Percentiles rank a stretch among this genome's conserved stretches.
Evolutionary conservation across 2,888 invertebrate species (phyloP).

Genomic region (Clusia tigrina): DNA sequence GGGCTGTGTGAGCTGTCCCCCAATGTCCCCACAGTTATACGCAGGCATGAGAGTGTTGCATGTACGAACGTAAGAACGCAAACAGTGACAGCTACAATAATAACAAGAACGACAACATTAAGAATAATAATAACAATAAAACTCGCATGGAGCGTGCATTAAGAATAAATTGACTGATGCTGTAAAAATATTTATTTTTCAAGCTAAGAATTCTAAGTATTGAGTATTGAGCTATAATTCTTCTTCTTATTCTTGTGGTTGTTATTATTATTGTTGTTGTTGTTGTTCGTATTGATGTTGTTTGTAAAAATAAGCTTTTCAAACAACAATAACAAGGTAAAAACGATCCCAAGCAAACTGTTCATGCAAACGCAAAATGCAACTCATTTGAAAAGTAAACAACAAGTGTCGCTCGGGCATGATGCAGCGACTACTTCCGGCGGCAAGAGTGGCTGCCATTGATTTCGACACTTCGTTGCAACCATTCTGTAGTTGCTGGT

Average conservation of each 20-base stretch:
- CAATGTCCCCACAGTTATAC: no score
- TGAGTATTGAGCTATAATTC: no score
- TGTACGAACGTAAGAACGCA: not conserved
- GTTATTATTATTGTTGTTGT: constrained; percentile 26
- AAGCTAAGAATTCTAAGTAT: constrained; percentile 61
- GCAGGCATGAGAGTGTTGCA: not conserved
- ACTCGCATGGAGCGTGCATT: not conserved
- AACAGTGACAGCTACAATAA: not conserved
- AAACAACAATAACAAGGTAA: constrained; percentile 35
- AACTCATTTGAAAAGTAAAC: constrained; percentile 53
- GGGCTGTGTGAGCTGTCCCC: no score
- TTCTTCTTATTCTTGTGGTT: constrained; percentile 9
- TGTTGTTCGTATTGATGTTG: constrained; percentile 4
- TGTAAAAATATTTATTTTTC: constrained; percentile 61
- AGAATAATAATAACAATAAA: constrained; percentile 53
- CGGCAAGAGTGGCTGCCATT: constrained; percentile 27
- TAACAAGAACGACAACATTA: constrained; percentile 30
- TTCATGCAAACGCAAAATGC: constrained; percentile 17
- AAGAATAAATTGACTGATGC: constrained; percentile 39
- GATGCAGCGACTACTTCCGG: constrained; percentile 48
- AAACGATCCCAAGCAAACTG: constrained; percentile 36
- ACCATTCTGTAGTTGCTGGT: constrained; percentile 8
- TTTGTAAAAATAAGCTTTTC: constrained; percentile 51
- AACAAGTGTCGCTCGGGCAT: constrained; percentile 7
- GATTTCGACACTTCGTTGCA: not conserved